A percentile compares a stretch with the other conserved stretches of the same genome.
Conservation (phyloP, 37 sponge, comb jelly and placozoan genomes). For the Ianthella basta region DNA sequence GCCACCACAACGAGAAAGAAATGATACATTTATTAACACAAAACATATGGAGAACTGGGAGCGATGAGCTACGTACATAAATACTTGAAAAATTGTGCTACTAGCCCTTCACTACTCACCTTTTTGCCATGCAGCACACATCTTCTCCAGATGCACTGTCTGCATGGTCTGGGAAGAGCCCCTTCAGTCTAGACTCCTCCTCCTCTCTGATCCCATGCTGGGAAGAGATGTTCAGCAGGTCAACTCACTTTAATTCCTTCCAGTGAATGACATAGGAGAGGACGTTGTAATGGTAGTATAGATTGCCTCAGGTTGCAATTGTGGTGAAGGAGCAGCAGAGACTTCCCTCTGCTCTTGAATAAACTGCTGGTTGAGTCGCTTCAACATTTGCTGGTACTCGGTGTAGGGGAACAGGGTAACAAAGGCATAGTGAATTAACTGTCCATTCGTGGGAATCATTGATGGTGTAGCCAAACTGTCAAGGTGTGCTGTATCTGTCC, state of each 20-base stretch:
- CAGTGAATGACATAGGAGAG: constrained; percentile 69
- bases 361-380: constrained; percentile 44
- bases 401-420: constrained; percentile 91
- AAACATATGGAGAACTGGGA: too few species aligned
- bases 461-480: constrained; percentile 68
- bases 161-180: constrained; percentile 92
- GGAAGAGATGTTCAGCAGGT: constrained; percentile 89
- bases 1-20: too few species aligned
- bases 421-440: constrained; percentile 90
- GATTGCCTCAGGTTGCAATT: too few species aligned
- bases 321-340: not conserved
- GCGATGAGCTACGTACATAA: too few species aligned
- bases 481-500: constrained; percentile 71
- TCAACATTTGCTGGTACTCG: constrained; percentile 76
- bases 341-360: not conserved
- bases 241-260: constrained; percentile 78
- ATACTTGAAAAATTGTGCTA: too few species aligned
- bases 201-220: constrained; percentile 68
- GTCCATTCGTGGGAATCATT: constrained; percentile 54
- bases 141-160: too few species aligned
- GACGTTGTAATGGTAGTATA: too few species aligned
- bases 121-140: too few species aligned
- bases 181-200: constrained; percentile 63
- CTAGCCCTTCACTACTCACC: too few species aligned
- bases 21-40: too few species aligned